Base-by-base conservation (phyloP, 2,888 invertebrate genomes). In the Pyrgus malvae region DNA sequence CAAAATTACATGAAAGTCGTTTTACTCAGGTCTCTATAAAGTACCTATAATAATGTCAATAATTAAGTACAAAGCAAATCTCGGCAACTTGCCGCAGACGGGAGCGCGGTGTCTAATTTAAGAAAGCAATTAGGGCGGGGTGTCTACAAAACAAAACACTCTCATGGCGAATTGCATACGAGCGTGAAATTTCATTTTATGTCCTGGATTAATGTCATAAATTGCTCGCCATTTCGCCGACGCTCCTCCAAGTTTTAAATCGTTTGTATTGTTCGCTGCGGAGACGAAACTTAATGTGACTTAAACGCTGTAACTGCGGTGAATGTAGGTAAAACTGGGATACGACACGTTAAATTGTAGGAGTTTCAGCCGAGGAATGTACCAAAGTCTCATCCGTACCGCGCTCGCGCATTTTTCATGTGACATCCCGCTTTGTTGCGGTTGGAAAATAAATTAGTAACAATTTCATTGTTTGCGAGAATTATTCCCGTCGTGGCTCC, bases 351-450 rank as follows among this genome's bases (percentile, higher is more conserved):
- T 74, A 77, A 81, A 80, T 75, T 78, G 77, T 81, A 67, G 69
- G 70, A 64, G 78, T 74, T 74, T 66, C 74, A 71, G 66, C 66
- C 70, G 72, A 74, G 82, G 84, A 86, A 88, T 87, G 87, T 78
- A 79, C 74, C 74, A 71, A n/a, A 69, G 80, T 76, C 82, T 78
- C 82, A 76, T 78, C 76, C 79, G 66, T 69, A 65, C 71, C 66
- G 78, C 70, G 74, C 69, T 68, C 74, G 70, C 76, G 78, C 80
- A 88, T 89, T 89, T 90, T 89, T 90, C 89, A 88, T 76, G 86
- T 81, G 89, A 88, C 88, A 83, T 85, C 81, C 80, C 87, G 84
- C 89, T 88, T 89, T 90, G 89, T 88, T 86, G 86, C 71, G 87
- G 88, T 83, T 72, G 82, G 77, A 74, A 84, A 88, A 90, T 85